Conservation (phyloP, 2,888 invertebrate genomes). For the Sarcophaga caerulescens region DNA sequence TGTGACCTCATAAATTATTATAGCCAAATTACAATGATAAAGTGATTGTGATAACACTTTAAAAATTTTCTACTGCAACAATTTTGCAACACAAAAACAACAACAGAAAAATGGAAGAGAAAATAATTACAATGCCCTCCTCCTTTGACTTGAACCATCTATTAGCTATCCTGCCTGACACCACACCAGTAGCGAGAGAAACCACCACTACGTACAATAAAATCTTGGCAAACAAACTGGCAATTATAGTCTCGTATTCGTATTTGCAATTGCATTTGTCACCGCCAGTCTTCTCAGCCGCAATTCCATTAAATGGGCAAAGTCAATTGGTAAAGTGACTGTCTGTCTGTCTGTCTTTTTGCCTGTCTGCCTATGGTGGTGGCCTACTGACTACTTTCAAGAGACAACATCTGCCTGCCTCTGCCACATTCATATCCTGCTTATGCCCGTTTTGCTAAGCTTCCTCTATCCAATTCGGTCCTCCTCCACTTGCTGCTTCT, state of each 20-base stretch:
- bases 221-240: slow-evolving; percentile 26
- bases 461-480: slow-evolving; percentile 3
- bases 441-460: slow-evolving; percentile 1
- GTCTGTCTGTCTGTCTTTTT: slow-evolving; percentile 25
- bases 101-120: background rate
- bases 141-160: background rate
- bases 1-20: slow-evolving; percentile 43
- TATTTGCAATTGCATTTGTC: slow-evolving; percentile 4
- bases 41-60: background rate
- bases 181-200: too few relatives aligned
- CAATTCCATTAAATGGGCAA: slow-evolving; percentile 12
- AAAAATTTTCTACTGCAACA: slow-evolving; percentile 9
- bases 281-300: background rate
- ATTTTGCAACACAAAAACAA: background rate
- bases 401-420: slow-evolving; percentile 19
- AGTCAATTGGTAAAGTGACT: slow-evolving; percentile 24
- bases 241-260: slow-evolving; percentile 10
- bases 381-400: slow-evolving; percentile 56
- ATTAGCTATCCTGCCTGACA: background rate
- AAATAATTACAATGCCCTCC: background rate
- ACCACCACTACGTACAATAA: background rate
- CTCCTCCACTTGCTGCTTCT: slow-evolving; percentile 56
- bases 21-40: slow-evolving; percentile 8
- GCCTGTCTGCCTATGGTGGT: background rate
- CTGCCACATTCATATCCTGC: background rate